These are phyloP conservation scores for Steinernema feltiae DNA, from an alignment of 1,140 invertebrate species.

Conservation along the genomic window DNA sequence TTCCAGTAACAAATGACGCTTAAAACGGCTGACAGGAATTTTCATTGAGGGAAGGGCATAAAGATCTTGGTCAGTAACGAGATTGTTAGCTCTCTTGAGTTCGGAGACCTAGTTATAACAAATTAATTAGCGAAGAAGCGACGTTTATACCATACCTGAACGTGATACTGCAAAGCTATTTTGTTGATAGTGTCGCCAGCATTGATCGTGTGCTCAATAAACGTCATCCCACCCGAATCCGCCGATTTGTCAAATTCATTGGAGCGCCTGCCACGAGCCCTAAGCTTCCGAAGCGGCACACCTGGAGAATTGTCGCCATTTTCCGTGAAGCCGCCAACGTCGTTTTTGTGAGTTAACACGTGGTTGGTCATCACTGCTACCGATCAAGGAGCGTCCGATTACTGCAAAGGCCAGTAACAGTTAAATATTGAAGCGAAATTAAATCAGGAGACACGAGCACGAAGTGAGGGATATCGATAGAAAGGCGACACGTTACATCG, in stretches of 20 bases:
- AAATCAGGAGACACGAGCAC: not conserved
- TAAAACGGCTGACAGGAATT: slow-evolving; percentile 28
- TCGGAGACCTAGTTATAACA: slow-evolving; percentile 37
- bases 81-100: slow-evolving; percentile 32
- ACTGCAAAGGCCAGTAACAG: too few relatives aligned
- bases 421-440: too few relatives aligned
- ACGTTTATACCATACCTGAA: slow-evolving; percentile 35
- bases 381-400: too few relatives aligned
- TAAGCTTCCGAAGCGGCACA: not conserved
- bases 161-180: slow-evolving; percentile 29
- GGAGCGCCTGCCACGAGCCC: not conserved
- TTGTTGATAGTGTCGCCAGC: slow-evolving; percentile 34
- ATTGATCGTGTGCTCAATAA: slow-evolving; percentile 28
- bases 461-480: not conserved
- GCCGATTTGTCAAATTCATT: not conserved
- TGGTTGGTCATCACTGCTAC: slow-evolving; percentile 10
- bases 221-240: slow-evolving; percentile 12
- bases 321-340: not conserved
- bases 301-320: slow-evolving; percentile 2
- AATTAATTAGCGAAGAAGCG: too few relatives aligned
- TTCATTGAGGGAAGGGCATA: slow-evolving; percentile 28
- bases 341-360: slow-evolving; percentile 3
- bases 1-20: not conserved
- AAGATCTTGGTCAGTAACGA: slow-evolving; percentile 31
- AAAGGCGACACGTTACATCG: not conserved